Evolutionary conservation across 1,140 invertebrate species (phyloP), one percentile per base, ranked within the genome.

Genomic region (Telenomus remus): DNA sequence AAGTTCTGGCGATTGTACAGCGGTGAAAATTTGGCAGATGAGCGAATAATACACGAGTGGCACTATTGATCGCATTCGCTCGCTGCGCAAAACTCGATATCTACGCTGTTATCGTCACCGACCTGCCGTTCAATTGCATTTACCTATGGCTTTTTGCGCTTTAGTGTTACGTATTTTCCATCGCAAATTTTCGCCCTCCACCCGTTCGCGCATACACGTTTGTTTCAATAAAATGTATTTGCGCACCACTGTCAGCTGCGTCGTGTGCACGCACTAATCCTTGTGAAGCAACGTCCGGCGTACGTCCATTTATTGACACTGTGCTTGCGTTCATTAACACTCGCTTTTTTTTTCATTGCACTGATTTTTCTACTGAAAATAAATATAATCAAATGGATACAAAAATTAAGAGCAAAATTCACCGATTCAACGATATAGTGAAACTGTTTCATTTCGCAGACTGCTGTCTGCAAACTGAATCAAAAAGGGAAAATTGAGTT

Each of bases 41-140:
- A 75, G 64, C 71, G 61, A 63, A 63, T 75, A 71, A 79, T 79
- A 75, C 76, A 6, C 19, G 68, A 79, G 76, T 68, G 71, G 48
- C 69, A 78, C 71, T 79, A 79, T 79, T 79, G 76, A 79, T 79
- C 76, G 76, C 57, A 65, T 75, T 79, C 63, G 66, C 76, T 66
- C 68, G 68, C 76, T 79, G 76, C 71, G 76, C 76, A 79, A 79
- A 75, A 79, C 65, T 75, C 63, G 61, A 75, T 75, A 79, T 79
- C 71, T 79, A 75, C 76, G 76, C 64, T 71, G 76, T 79, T 79
- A 79, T 79, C 71, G 76, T 78, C 70, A 74, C 76, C 71, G 70
- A 74, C 70, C 69, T 69, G 75, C 44, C 63, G 75, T 71, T 78
- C 76, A 74, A 78, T 78, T 78, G 76, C 76, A 78, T 78, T 77